phyloP scores from a whole-genome alignment of 2,797 vertebrate species.

The Sebastes nivosus region DNA sequence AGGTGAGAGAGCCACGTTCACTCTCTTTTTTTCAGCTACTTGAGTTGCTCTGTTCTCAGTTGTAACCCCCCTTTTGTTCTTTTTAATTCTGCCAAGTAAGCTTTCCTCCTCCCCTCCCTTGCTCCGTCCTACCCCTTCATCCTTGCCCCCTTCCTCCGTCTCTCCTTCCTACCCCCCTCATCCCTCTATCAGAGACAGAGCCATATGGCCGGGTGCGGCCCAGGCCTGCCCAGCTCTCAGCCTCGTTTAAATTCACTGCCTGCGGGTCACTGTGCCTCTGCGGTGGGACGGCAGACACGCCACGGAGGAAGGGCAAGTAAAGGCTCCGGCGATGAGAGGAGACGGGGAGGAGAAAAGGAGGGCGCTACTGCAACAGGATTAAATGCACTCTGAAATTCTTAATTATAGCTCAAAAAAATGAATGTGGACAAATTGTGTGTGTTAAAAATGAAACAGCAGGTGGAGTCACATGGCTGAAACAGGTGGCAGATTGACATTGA shows the following conservation, averaged over 20 bases:
- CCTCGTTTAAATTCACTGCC: constrained; percentile 80
- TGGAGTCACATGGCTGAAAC: constrained; percentile 42
- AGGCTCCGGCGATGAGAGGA: constrained; percentile 28
- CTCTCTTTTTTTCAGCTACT: neutral
- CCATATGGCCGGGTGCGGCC: constrained; percentile 77
- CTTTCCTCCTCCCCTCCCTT: constrained; percentile 35
- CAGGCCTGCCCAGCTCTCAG: constrained; percentile 65
- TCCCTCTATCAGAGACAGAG: constrained; percentile 54
- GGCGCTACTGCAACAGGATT: neutral
- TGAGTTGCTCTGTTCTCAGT: constrained; percentile 12
- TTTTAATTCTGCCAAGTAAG: constrained; percentile 56
- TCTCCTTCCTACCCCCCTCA: constrained; percentile 20
- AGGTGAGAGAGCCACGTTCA: constrained; percentile 48
- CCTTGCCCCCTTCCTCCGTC: constrained; percentile 30
- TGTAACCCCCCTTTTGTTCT: constrained; percentile 32
- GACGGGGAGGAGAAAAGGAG: constrained; percentile 14
- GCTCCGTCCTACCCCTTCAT: constrained; percentile 37
- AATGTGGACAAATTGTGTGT: constrained; percentile 9
- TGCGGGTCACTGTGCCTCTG: constrained; percentile 68
- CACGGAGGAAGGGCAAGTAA: constrained; percentile 42
- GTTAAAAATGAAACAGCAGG: constrained; percentile 48
- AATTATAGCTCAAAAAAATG: constrained; percentile 29
- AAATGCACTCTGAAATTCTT: constrained; percentile 35
- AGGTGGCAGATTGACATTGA: constrained; percentile 63
- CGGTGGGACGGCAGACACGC: constrained; percentile 48